Conservation (phyloP, 2,113 vertebrate species). For the Petrocephalus microphthalmus region DNA sequence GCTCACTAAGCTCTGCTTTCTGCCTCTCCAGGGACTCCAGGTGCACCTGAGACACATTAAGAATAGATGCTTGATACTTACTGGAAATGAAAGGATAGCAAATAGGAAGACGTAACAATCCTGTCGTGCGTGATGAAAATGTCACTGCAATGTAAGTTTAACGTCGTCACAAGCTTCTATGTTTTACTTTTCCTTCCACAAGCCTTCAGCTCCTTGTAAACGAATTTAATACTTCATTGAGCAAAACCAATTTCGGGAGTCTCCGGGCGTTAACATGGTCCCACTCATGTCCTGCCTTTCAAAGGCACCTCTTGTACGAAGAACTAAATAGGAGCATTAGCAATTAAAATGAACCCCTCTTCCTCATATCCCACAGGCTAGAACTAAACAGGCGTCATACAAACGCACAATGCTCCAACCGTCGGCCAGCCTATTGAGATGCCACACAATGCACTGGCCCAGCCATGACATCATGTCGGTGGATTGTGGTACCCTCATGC, state of each 20-base stretch:
- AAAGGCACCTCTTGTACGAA: not conserved
- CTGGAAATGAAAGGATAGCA: not conserved
- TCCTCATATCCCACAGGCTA: not conserved
- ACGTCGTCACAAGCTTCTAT: not conserved
- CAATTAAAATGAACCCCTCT: constrained; percentile 23
- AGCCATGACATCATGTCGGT: not conserved
- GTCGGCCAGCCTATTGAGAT: not conserved
- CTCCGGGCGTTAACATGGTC: not conserved
- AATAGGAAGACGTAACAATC: not conserved
- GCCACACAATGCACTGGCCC: not conserved
- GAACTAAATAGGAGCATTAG: constrained; percentile 8
- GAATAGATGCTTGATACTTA: constrained; percentile 16
- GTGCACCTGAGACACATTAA: constrained; percentile 46
- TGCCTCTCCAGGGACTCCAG: constrained; percentile 49
- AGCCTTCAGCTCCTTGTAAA: not conserved
- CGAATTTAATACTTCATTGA: not conserved
- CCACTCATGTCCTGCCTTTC: not conserved
- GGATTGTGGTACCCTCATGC: not conserved
- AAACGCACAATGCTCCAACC: constrained; percentile 1
- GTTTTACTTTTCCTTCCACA: not conserved
- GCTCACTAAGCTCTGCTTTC: constrained; percentile 43
- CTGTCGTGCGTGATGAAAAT: not conserved
- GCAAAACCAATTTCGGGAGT: not conserved
- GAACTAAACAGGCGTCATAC: not conserved
- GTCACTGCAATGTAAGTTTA: not conserved